A percentile compares a stretch with the other conserved stretches of the same genome.
Conservation (phyloP, 2,888 invertebrate species). For the Steinernema hermaphroditum region DNA sequence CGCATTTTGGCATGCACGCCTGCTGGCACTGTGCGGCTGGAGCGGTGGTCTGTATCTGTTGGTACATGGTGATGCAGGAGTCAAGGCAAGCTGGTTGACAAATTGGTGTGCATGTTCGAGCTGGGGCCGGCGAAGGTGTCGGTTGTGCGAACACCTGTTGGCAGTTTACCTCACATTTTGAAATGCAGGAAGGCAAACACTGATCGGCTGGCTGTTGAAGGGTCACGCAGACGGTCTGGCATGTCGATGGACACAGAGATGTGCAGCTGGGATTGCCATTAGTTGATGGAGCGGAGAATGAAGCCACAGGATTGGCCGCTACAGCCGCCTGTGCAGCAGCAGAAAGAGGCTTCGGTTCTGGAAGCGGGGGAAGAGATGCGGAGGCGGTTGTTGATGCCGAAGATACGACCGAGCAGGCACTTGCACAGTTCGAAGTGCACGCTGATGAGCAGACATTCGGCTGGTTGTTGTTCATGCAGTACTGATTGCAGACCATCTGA, state of each 20-base stretch:
- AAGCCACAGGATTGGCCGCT: background rate
- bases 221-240: conserved; percentile 11
- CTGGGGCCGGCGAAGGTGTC: background rate
- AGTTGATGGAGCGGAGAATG: background rate
- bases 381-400: background rate
- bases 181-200: background rate
- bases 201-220: background rate
- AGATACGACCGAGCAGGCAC: background rate
- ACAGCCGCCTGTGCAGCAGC: background rate
- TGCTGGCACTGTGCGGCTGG: background rate
- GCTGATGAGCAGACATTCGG: conserved; percentile 1
- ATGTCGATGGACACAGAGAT: background rate
- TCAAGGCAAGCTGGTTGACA: conserved; percentile 25
- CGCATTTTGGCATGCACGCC: conserved; percentile 5
- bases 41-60: background rate
- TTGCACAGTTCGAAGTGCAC: background rate
- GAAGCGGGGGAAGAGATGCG: background rate
- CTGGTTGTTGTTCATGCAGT: conserved; percentile 26
- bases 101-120: background rate
- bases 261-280: background rate
- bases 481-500: conserved; percentile 22
- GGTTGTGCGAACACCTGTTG: conserved; percentile 1
- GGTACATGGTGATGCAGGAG: conserved; percentile 13
- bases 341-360: conserved; percentile 6
- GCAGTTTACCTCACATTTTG: conserved; percentile 10